Conservation (phyloP, 1,140 invertebrate genomes). For the Caenorhabditis elegans region DNA sequence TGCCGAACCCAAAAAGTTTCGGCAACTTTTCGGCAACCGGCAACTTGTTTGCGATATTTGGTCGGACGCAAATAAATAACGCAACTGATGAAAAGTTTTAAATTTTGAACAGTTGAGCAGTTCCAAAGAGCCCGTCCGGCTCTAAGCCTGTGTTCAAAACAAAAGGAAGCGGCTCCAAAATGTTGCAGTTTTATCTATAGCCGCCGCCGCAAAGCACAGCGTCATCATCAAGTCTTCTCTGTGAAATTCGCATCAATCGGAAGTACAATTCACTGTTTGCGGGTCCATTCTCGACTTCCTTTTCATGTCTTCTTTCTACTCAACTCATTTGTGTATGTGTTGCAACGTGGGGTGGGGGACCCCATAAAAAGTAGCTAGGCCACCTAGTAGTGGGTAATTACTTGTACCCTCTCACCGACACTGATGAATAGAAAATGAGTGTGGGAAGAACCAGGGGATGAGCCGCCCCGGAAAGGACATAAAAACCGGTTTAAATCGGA, state of each 20-base stretch:
- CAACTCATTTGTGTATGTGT: not conserved
- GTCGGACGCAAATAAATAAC: too few species aligned
- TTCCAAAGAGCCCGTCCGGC: not conserved
- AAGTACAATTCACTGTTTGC: constrained; percentile 33
- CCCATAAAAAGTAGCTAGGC: constrained; percentile 5
- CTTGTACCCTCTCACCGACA: too few species aligned
- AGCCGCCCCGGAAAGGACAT: not conserved
- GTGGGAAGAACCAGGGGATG: constrained; percentile 16
- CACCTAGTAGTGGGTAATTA: constrained; percentile 14
- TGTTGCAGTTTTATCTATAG: not conserved
- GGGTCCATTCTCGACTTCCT: constrained; percentile 20
- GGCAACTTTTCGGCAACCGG: too few species aligned
- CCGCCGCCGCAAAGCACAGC: too few species aligned
- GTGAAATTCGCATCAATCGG: constrained; percentile 32
- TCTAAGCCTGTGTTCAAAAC: too few species aligned
- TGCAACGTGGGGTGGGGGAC: not conserved
- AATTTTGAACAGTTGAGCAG: too few species aligned
- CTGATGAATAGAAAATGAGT: constrained; percentile 6
- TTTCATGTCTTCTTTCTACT: not conserved
- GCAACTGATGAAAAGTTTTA: too few species aligned
- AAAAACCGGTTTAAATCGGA: not conserved
- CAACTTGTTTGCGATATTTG: too few species aligned
- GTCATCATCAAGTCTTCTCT: constrained; percentile 17
- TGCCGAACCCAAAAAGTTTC: too few species aligned
- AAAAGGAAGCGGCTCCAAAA: not conserved